phyloP scores from a whole-genome alignment of 2,797 vertebrate species.

The Garrulus glandarius region DNA sequence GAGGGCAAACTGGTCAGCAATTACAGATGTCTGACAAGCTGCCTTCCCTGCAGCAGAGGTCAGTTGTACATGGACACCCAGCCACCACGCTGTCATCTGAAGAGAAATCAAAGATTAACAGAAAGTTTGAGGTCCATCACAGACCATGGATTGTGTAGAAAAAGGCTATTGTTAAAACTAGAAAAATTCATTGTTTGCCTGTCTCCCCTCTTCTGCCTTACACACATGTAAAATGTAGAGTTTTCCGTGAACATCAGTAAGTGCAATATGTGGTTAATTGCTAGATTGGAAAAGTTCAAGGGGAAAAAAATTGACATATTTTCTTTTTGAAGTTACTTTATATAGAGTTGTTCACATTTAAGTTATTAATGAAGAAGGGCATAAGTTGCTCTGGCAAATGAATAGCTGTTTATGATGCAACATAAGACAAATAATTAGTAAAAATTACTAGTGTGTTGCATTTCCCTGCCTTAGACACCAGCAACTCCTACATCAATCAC shows the following conservation, averaged over 20 bases:
- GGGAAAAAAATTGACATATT: not conserved
- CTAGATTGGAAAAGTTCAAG: not conserved
- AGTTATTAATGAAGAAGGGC: not conserved
- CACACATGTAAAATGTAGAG: not conserved
- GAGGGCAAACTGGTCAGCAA: not conserved
- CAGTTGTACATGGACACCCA: not conserved
- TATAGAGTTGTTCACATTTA: not conserved
- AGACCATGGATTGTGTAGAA: not conserved
- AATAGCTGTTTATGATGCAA: not conserved
- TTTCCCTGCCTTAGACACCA: not conserved
- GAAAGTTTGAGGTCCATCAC: not conserved
- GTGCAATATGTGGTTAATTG: not conserved
- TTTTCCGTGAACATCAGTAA: not conserved
- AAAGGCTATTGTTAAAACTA: not conserved
- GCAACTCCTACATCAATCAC: not conserved
- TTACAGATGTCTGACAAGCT: not conserved
- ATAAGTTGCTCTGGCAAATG: not conserved
- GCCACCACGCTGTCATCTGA: not conserved
- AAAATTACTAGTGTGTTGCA: not conserved
- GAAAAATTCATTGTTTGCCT: not conserved
- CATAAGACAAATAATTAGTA: not conserved
- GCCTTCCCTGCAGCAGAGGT: not conserved
- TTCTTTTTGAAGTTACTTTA: not conserved
- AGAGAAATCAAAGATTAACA: not conserved
- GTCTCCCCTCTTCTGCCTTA: not conserved